Base-by-base conservation (phyloP, 2,888 invertebrate species). In the Campoplex nolae region DNA sequence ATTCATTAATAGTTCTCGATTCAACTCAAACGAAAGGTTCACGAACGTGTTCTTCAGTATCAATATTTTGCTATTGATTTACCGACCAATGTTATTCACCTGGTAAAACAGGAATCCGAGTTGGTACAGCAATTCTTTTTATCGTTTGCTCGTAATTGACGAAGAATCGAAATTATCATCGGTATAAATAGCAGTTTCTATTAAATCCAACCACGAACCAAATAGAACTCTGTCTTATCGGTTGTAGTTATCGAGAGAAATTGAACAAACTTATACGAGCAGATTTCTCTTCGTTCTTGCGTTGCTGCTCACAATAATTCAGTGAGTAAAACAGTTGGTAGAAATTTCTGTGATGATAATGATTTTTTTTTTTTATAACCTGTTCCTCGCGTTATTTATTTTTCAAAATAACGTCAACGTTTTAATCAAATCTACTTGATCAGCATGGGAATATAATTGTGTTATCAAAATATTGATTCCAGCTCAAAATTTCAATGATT, bases 261-360 rank as follows among this genome's bases (percentile, higher is more conserved):
- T 13, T 1, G 23, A 3, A 58, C 3, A 28, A 11, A 32, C 16
- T 18, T 71, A 1, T 23, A 9, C 51, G 28, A 18, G 23, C 32
- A 32, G 71, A 71, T 71, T 71, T 71, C 48, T 32, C 28, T 48
- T 48, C 18, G 28, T 71, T 48, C 48, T 32, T 51, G 8, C 51
- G 71, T 23, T 32, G 51, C 74, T n/a, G 16, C 16, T 23, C 23
- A 23, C 56, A 28, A 56, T 38, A 11, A 38, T 35, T 23, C 74
- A 11, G 38, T 74, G 42, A n/a, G 56, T 42, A 74, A 28, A 73
- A n/a, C 9, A 54, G 73, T 11, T 18, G 16, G 23, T n/a, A 45
- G 16, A 0, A 0, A 23, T 35, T 68, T 38, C 13, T 4, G 68
- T 16, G n/a, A 56, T 32, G 16, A 70, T 1, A 23, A 45, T 42